Base-by-base conservation (phyloP, 2,888 invertebrate genomes). In the Chironomus riparius region DNA sequence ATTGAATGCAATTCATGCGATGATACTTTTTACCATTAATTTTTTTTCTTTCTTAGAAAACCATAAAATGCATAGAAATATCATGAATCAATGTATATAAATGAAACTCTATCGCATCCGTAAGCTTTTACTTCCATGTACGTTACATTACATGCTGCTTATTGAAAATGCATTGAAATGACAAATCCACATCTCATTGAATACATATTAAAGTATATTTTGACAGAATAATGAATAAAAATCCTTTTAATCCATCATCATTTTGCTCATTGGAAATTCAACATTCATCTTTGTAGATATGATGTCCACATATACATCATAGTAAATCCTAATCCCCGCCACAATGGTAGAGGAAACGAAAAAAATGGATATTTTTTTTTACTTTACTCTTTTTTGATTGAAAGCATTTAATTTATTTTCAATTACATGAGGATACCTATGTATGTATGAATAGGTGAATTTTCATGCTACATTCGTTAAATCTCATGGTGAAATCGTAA, bases 361-460 rank as follows among this genome's bases (percentile, higher is more conserved):
- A n/a, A n/a, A n/a, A n/a, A n/a, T n/a, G 56, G 56, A 56, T 56
- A 18, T 56, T 50, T 28, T 38, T 4, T 28, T 38, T 38, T 38
- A 10, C 38, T 38, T 28, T 5, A 28, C 38, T 38, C 10, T 38
- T 38, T 28, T 7, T 10, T 47, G 70, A 70, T 48, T 18, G 47
- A 70, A 48, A 21, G 28, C 56, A 71, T 71, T 71, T 71, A 71
- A 71, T 71, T 71, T 71, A 71, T 71, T 71, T 71, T 71, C 71
- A 71, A 71, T 71, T 71, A 71, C 71, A 71, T 47, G 56, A 28
- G 71, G 71, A 71, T 71, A 47, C 38, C 38, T 38, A 38, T 15
- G 13, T 28, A 24, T 68, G n/a, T 38, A 38, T 38, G 38, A 38
- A 38, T 38, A 18, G 62, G 4, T 21, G 62, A 12, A 22, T 21